phyloP scores from a whole-genome alignment of 2,113 vertebrate species.

The Enhydra lutris region DNA sequence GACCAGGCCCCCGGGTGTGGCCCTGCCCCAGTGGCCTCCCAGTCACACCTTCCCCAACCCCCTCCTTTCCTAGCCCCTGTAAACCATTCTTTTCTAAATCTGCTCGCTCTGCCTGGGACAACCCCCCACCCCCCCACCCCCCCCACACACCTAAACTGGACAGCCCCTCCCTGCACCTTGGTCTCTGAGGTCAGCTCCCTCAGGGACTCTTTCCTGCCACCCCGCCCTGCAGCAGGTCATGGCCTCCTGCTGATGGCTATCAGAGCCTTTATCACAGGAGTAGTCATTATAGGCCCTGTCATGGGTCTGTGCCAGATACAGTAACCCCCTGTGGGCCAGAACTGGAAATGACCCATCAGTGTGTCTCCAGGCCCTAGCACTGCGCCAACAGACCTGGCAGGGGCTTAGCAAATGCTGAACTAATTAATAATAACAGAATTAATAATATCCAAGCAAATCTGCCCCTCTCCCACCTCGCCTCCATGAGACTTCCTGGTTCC shows the following conservation, averaged over 20 bases:
- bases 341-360: rapidly evolving
- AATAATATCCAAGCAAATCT: neutral
- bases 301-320: rapidly evolving
- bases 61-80: neutral
- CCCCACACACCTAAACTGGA: no score
- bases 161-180: neutral
- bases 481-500: neutral
- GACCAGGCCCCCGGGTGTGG: neutral
- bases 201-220: neutral
- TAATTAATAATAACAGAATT: neutral
- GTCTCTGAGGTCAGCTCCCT: neutral
- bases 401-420: neutral
- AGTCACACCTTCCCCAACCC: neutral
- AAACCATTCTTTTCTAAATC: neutral
- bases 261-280: neutral
- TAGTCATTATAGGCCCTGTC: neutral
- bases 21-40: neutral
- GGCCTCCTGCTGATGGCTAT: rapidly evolving
- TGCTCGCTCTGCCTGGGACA: neutral
- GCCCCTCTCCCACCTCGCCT: neutral
- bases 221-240: rapidly evolving
- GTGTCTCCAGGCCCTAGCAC: neutral
- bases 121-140: no score
- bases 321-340: neutral
- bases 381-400: neutral